Evolutionary conservation across 2,888 invertebrate genomes (phyloP), one percentile per base, ranked within the genome.

Genomic region (Brachynemurus nebulosus): DNA sequence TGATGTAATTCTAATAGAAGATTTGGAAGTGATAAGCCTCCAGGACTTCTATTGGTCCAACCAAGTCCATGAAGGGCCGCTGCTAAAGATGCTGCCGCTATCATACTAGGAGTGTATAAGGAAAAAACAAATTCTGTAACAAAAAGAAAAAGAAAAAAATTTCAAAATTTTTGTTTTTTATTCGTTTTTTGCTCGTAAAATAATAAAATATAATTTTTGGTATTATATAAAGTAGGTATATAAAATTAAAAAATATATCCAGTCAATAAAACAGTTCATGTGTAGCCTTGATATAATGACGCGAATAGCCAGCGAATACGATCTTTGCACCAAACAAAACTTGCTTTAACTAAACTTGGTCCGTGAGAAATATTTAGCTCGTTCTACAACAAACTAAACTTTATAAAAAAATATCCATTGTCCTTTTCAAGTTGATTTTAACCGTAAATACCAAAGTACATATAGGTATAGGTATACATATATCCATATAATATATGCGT

Each of bases 111-210:
- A 37, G 89, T 81, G 66, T 88, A 86, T 67, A 82, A 74, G 52
- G 84, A 83, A 65, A 93, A 93, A 59, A 83, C 80, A 67, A 86
- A 85, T 69, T 93, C 93, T 91, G 76, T n/a, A 70, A 71, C 53
- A 56, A 55, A 58, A 55, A 52, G 42, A 49, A n/a, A n/a, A n/a
- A n/a, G n/a, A n/a, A n/a, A n/a, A n/a, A n/a, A n/a, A n/a, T n/a
- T n/a, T n/a, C n/a, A n/a, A n/a, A n/a, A n/a, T n/a, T n/a, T n/a
- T n/a, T n/a, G n/a, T n/a, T n/a, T n/a, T n/a, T n/a, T n/a, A n/a
- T n/a, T n/a, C n/a, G n/a, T n/a, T n/a, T n/a, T n/a, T n/a, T n/a
- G n/a, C n/a, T n/a, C n/a, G n/a, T n/a, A n/a, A n/a, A n/a, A n/a
- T n/a, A n/a, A n/a, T n/a, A n/a, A n/a, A n/a, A n/a, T n/a, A n/a